Percentiles rank a stretch among this genome's conserved stretches.
phyloP scores from a whole-genome alignment of 2,797 vertebrate genomes.

The Phrynocephalus vlangalii region DNA sequence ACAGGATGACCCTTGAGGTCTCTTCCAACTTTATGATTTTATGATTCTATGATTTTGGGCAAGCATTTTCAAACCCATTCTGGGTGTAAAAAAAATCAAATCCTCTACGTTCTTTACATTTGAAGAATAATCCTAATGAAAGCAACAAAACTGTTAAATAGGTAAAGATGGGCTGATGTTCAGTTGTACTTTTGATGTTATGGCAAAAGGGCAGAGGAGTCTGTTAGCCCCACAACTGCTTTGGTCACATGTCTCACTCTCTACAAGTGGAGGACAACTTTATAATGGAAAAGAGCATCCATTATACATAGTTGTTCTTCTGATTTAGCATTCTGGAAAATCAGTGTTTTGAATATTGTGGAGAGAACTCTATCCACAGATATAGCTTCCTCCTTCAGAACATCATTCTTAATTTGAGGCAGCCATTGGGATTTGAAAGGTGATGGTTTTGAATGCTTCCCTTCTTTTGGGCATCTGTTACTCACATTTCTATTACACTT shows the following conservation, averaged over 20 bases:
- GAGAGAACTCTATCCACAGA: not conserved
- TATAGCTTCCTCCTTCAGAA: not conserved
- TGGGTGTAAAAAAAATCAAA: not conserved
- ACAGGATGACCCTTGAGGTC: too few relatives aligned
- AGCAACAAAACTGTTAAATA: constrained; percentile 4
- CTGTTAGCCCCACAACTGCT: too few relatives aligned
- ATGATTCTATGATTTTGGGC: not conserved
- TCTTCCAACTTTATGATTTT: too few relatives aligned
- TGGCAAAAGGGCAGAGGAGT: too few relatives aligned
- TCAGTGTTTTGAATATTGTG: not conserved
- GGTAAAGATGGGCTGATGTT: not conserved
- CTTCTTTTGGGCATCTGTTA: not conserved
- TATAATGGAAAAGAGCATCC: not conserved
- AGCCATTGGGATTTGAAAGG: not conserved
- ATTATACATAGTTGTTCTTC: too few relatives aligned
- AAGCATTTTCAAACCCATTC: not conserved
- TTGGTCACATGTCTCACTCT: too few relatives aligned
- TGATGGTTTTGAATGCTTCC: not conserved
- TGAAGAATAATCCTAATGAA: constrained; percentile 10
- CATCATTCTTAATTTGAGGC: not conserved
- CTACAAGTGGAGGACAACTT: not conserved
- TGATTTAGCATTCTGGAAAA: not conserved
- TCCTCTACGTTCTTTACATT: not conserved
- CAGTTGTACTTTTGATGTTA: too few relatives aligned
- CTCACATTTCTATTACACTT: not conserved